These are phyloP conservation scores for Acleris cristana DNA, from an alignment of 2,888 invertebrate species.

Conservation along the genomic window DNA sequence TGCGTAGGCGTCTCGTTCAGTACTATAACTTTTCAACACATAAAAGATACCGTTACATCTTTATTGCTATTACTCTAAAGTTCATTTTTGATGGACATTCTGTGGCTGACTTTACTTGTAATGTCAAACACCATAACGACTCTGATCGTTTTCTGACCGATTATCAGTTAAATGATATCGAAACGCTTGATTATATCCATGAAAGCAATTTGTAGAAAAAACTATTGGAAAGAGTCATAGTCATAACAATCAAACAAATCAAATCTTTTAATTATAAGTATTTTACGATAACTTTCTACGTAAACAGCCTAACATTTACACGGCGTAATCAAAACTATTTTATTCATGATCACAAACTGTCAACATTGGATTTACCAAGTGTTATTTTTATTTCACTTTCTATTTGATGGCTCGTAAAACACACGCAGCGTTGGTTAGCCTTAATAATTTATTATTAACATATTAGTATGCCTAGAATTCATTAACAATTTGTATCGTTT, in stretches of 20 bases:
- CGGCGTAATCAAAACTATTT: constrained; percentile 8
- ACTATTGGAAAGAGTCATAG: too few species aligned
- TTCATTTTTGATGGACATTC: neutral
- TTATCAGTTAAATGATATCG: constrained; percentile 13
- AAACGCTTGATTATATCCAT: constrained; percentile 31
- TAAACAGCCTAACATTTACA: too few species aligned
- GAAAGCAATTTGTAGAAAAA: constrained; percentile 24
- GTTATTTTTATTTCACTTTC: constrained; percentile 27
- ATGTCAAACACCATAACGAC: constrained; percentile 11
- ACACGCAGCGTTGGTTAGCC: constrained; percentile 3
- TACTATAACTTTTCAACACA: neutral
- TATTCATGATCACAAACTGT: constrained; percentile 26
- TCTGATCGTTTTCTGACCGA: constrained; percentile 10
- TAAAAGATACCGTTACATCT: constrained; percentile 1
- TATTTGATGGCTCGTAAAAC: constrained; percentile 21
- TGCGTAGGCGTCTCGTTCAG: constrained; percentile 15
- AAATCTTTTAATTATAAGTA: neutral
- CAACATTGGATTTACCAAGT: constrained; percentile 15
- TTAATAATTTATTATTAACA: constrained; percentile 9
- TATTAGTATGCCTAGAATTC: neutral
- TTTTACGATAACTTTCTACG: neutral
- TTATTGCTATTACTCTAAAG: neutral
- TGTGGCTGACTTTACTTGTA: neutral
- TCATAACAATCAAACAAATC: neutral
- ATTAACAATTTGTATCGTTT: too few species aligned